Conservation (phyloP, 2,888 invertebrate genomes). For the Hypsopygia costalis region DNA sequence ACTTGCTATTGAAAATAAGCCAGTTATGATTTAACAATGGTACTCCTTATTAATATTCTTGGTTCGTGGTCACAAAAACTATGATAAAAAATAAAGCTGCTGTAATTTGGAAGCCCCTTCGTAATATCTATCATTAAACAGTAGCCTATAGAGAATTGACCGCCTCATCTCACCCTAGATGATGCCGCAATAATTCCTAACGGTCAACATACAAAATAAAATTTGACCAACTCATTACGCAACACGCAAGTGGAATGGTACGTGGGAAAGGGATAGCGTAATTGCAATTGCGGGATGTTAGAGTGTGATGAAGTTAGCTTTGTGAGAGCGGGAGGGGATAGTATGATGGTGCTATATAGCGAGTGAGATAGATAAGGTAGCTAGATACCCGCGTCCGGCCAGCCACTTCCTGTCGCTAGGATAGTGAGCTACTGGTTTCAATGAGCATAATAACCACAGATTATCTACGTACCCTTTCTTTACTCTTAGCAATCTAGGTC, state of each 20-base stretch:
- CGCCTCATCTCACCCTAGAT: slow-evolving; percentile 40
- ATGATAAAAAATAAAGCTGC: slow-evolving; percentile 16
- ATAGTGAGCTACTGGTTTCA: slow-evolving; percentile 14
- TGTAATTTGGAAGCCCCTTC: slow-evolving; percentile 25
- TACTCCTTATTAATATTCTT: slow-evolving; percentile 18
- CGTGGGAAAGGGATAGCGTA: slow-evolving; percentile 41
- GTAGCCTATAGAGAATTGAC: slow-evolving; percentile 44
- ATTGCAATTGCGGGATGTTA: slow-evolving; percentile 29
- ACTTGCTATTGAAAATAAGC: neutral
- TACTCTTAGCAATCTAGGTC: too few species aligned
- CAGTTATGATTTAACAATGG: slow-evolving; percentile 3
- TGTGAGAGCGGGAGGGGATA: slow-evolving; percentile 47
- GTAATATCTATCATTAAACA: slow-evolving; percentile 52
- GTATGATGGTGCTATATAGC: slow-evolving; percentile 52
- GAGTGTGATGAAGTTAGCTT: slow-evolving; percentile 39
- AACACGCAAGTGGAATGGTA: slow-evolving; percentile 54
- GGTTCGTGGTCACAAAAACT: slow-evolving; percentile 16
- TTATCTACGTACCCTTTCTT: too few species aligned
- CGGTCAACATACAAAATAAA: slow-evolving; percentile 65
- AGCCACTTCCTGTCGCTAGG: slow-evolving; percentile 57
- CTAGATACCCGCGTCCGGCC: slow-evolving; percentile 73
- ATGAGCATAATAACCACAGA: too few species aligned
- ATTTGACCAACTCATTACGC: slow-evolving; percentile 68
- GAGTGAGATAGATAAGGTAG: slow-evolving; percentile 70
- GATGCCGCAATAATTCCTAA: slow-evolving; percentile 62